A percentile compares a stretch with the other conserved stretches of the same genome.
Evolutionary conservation across 2,113 vertebrate species (phyloP).

Genomic region (Burhinus bistriatus): DNA sequence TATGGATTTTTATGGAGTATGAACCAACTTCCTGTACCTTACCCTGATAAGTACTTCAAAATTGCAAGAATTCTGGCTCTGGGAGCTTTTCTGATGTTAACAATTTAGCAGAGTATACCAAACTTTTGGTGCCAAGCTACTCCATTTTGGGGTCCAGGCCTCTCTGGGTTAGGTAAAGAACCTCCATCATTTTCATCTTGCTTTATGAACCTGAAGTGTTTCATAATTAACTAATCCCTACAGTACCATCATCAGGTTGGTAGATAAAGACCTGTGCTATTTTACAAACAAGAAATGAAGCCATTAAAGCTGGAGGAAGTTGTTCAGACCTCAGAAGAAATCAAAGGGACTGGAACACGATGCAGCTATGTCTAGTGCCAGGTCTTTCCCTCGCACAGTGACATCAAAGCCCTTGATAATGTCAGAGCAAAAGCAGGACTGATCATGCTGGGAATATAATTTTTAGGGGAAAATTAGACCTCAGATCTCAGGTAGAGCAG

Average conservation of each 20-base stretch:
- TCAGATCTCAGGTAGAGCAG: background rate
- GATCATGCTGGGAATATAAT: background rate
- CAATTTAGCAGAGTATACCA: background rate
- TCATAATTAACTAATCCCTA: background rate
- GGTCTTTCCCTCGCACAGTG: background rate
- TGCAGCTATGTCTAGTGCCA: background rate
- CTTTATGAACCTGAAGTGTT: background rate
- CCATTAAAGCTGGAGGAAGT: background rate
- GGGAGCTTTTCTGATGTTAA: background rate
- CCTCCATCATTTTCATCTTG: background rate
- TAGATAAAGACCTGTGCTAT: background rate
- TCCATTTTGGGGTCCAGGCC: background rate
- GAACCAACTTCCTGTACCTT: background rate
- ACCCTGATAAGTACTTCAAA: background rate
- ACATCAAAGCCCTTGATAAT: background rate
- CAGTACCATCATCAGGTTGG: background rate
- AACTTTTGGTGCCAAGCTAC: background rate
- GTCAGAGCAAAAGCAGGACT: background rate
- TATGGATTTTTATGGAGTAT: background rate
- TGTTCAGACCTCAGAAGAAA: background rate
- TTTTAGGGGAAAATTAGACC: background rate
- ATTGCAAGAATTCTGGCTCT: background rate
- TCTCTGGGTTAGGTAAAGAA: background rate
- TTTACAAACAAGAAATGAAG: background rate
- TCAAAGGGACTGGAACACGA: background rate